Evolutionary conservation across 2,113 vertebrate genomes (phyloP).

Genomic region (Phrynocephalus versicolor): DNA sequence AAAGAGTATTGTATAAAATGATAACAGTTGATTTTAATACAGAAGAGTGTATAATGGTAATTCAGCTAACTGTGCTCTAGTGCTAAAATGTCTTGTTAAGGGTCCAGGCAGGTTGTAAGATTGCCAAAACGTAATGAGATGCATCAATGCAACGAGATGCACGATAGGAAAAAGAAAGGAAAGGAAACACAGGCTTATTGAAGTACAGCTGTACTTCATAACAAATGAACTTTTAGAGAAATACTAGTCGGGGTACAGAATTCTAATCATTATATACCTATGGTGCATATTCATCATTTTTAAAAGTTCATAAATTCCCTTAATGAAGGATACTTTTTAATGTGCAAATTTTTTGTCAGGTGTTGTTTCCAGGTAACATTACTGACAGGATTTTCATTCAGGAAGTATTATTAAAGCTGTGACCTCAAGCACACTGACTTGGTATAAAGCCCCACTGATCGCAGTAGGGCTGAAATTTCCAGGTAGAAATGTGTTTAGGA

Average conservation of each 20-base stretch:
- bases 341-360: slow-evolving; percentile 40
- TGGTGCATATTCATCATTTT: slow-evolving; percentile 49
- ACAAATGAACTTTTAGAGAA: slow-evolving; percentile 65
- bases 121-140: slow-evolving; percentile 67
- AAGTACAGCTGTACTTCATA: slow-evolving; percentile 67
- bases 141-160: slow-evolving; percentile 71
- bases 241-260: slow-evolving; percentile 50
- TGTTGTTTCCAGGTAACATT: slow-evolving; percentile 63
- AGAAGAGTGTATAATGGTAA: slow-evolving; percentile 70
- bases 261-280: slow-evolving; percentile 46
- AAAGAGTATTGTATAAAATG: slow-evolving; percentile 72
- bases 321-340: slow-evolving; percentile 53
- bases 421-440: not conserved
- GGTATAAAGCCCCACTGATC: not conserved
- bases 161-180: slow-evolving; percentile 60
- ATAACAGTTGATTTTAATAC: slow-evolving; percentile 71
- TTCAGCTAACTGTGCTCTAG: slow-evolving; percentile 68
- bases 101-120: slow-evolving; percentile 61
- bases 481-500: slow-evolving; percentile 57
- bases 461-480: not conserved
- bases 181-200: slow-evolving; percentile 39
- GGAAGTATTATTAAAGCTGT: slow-evolving; percentile 39
- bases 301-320: slow-evolving; percentile 49
- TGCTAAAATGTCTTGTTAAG: slow-evolving; percentile 68
- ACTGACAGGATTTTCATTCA: slow-evolving; percentile 65